These are phyloP conservation scores for Hypolimnas misippus DNA, from an alignment of 2,888 invertebrate species.

Conservation along the genomic window DNA sequence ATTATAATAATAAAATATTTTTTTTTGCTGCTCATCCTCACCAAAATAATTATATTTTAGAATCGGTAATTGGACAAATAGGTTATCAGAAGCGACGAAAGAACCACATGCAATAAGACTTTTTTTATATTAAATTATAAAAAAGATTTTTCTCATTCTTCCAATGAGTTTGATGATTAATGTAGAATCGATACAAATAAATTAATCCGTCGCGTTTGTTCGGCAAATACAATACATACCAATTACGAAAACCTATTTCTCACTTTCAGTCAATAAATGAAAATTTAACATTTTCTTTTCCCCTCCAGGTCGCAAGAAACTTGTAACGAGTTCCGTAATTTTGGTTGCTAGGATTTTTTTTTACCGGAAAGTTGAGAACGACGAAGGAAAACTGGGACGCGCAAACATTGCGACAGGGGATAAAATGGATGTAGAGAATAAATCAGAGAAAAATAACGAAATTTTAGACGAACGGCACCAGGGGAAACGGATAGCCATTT, in stretches of 20 bases:
- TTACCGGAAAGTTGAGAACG: conserved; percentile 26
- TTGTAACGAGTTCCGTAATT: conserved; percentile 24
- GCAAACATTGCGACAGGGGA: conserved; percentile 25
- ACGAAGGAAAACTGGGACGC: conserved; percentile 32
- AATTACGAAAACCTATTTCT: conserved; percentile 17
- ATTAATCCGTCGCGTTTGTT: conserved; percentile 19
- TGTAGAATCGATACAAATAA: conserved; percentile 25
- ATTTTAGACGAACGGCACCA: conserved; percentile 39
- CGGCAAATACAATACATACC: conserved; percentile 10
- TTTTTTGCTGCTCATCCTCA: no score
- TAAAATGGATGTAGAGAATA: conserved; percentile 27
- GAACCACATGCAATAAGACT: conserved; percentile 25
- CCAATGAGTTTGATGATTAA: conserved; percentile 19
- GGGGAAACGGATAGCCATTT: conserved; percentile 46
- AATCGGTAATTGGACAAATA: neutral
- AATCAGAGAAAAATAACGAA: conserved; percentile 40
- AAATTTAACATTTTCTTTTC: conserved; percentile 22
- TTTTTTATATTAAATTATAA: neutral
- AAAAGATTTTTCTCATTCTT: conserved; percentile 22
- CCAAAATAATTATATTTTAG: no score
- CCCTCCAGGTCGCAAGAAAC: conserved; percentile 13
- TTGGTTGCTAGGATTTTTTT: conserved; percentile 32
- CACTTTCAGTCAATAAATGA: conserved; percentile 13
- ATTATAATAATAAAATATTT: no score
- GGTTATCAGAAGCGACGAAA: conserved; percentile 19